Evolutionary conservation across 2,113 vertebrate genomes (phyloP), one percentile per base, ranked within the genome.

Genomic region (Tachysurus fulvidraco): DNA sequence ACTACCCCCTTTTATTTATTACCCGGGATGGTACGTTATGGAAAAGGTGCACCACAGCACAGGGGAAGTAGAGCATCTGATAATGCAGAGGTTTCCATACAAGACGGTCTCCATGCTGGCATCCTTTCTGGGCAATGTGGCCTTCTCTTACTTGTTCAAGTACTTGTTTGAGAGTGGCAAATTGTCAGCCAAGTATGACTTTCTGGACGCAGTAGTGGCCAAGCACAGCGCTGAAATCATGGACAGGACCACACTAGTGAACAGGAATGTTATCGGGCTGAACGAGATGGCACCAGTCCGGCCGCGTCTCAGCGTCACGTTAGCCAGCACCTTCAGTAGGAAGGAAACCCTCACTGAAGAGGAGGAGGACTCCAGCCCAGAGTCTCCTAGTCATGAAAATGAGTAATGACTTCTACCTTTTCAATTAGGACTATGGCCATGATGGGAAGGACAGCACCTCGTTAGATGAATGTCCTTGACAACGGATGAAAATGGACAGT

Each of bases 91-190:
- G 91, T 99, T 99, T 90, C 98, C 98, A 0, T 99, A 98, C 91
- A 99, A 99, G 94, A 98, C 97, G 0, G 88, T 97, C 0, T 95
- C 98, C 0, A 99, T 99, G 98, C 78, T 97, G 55, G 96, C 96
- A 28, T 98, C 98, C 14, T 98, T 99, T 87, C 65, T 98, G 62
- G 95, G 95, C 41, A 99, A 99, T 6, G 95, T 98, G 36, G 90
- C 78, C 2, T 88, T 99, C 86, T 99, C 98, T 64, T 95, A 98
- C 91, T 92, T 98, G 91, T 96, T 96, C 74, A 99, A 99, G 92
- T 99, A 98, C 85, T 94, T 99, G 69, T 99, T 99, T 89, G 98
- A 99, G 93, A 99, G 97, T n/a, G 97, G 98, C 87, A 97, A 87
- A 86, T 93, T 99, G 90, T 96, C 96, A 30, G 97, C 98, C 60